Conservation (phyloP, 2,888 invertebrate genomes). For the Rhodophaea formosa region DNA sequence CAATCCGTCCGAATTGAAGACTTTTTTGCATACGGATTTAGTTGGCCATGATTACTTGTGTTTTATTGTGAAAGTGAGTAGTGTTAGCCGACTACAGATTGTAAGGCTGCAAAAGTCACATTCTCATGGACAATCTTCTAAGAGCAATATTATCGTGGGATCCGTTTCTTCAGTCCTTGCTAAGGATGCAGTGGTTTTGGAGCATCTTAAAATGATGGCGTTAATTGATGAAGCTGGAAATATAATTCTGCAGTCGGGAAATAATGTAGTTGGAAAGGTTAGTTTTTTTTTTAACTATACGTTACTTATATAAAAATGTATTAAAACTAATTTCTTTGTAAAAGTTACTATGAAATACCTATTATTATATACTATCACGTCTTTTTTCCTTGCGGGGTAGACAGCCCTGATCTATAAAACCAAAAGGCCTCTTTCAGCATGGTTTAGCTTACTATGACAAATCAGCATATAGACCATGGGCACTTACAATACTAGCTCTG, state of each 20-base stretch:
- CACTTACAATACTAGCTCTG: no score
- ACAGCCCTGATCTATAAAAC: no score
- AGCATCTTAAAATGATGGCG: slow-evolving; percentile 91
- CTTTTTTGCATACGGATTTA: slow-evolving; percentile 92
- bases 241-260: slow-evolving; percentile 91
- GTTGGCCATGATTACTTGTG: slow-evolving; percentile 92
- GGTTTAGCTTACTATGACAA: no score
- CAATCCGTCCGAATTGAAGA: slow-evolving; percentile 74
- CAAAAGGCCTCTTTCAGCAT: no score
- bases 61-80: slow-evolving; percentile 81
- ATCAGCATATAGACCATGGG: no score
- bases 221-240: slow-evolving; percentile 90
- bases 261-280: slow-evolving; percentile 88
- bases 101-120: slow-evolving; percentile 85
- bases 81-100: slow-evolving; percentile 82
- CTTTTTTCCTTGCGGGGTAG: no score
- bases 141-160: slow-evolving; percentile 88
- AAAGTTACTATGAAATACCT: no score
- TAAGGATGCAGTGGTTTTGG: slow-evolving; percentile 90
- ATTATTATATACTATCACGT: no score
- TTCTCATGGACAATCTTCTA: slow-evolving; percentile 60
- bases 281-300: slow-evolving; percentile 21
- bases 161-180: slow-evolving; percentile 86
- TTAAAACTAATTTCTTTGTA: no score
- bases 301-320: no score